Conservation (phyloP, 2,888 invertebrate species). For the Plagodis dolabraria region DNA sequence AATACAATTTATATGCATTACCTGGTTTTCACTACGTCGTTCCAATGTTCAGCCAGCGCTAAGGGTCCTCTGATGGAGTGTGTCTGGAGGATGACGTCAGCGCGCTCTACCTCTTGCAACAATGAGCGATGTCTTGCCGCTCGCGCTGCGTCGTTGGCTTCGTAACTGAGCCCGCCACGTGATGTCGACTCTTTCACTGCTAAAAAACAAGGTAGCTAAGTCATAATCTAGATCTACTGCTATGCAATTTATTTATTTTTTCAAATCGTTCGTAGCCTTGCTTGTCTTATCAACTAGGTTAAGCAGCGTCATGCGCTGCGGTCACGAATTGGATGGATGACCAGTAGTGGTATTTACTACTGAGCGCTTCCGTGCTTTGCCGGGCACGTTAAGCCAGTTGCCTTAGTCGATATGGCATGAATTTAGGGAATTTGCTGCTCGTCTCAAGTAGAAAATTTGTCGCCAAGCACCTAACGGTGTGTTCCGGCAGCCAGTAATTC, state of each 20-base stretch:
- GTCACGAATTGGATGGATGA: no score
- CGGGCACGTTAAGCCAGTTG: no score
- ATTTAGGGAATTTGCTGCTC: no score
- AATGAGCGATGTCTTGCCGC: constrained; percentile 86
- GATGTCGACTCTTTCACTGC: constrained; percentile 49
- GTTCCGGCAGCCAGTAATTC: no score
- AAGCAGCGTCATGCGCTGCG: no score
- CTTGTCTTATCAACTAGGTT: no score
- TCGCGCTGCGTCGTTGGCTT: constrained; percentile 85
- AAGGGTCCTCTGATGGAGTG: constrained; percentile 84
- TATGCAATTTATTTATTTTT: background rate
- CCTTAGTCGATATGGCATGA: no score
- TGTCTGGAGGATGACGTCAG: constrained; percentile 88
- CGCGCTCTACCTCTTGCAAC: constrained; percentile 87
- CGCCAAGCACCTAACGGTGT: no score
- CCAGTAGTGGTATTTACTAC: no score
- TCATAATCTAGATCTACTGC: background rate
- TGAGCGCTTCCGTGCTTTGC: no score
- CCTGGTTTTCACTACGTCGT: constrained; percentile 86
- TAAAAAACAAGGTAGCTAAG: constrained; percentile 6
- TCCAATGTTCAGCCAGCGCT: constrained; percentile 87
- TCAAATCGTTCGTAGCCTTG: background rate
- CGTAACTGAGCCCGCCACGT: constrained; percentile 60
- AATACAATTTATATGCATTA: constrained; percentile 32
- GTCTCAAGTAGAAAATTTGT: no score